Base-by-base conservation (phyloP, 2,888 invertebrate genomes). In the Dioctria linearis region DNA sequence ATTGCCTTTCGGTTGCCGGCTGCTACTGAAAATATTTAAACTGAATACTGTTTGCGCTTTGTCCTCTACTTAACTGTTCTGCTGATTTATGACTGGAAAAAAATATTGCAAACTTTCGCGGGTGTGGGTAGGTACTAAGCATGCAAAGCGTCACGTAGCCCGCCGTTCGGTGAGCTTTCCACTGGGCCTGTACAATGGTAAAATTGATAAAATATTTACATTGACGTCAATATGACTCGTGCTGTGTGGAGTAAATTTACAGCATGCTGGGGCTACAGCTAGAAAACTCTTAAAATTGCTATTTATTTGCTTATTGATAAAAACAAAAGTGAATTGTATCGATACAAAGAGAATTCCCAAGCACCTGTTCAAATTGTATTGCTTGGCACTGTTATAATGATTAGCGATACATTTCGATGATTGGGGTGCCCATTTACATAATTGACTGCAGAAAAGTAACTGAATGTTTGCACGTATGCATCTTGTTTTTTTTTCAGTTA, bases 61-160 rank as follows among this genome's bases (percentile, higher is more conserved):
- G 46, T 46, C 5, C 46, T 46, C 46, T 6, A 46, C 46, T 46
- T 8, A 46, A 46, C 8, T 46, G 5, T 54, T 54, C 54, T 11
- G 54, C 9, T 46, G 8, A n/a, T n/a, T 54, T 54, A 11, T 54
- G 25, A 25, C 25, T 25, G 25, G 25, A 25, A 25, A 25, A 25
- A 25, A 25, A 25, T 3, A 11, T 54, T 11, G 54, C 54, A 54
- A 54, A 54, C 54, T 54, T 54, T 54, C 54, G 54, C 54, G 4
- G 25, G 25, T 25, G 25, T 25, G 2, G 25, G 25, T 25, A 25
- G 11, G 54, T n/a, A 54, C n/a, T 54, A 11, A 54, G 3, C 61
- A 39, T 61, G 61, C 61, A 37, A 39, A 61, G 61, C 39, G 61
- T 61, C 61, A 61, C 61, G 61, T 61, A 61, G 61, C 5, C 40